Evolutionary conservation across 2,888 invertebrate species (phyloP).

Genomic region (Hanleya hanleyi): DNA sequence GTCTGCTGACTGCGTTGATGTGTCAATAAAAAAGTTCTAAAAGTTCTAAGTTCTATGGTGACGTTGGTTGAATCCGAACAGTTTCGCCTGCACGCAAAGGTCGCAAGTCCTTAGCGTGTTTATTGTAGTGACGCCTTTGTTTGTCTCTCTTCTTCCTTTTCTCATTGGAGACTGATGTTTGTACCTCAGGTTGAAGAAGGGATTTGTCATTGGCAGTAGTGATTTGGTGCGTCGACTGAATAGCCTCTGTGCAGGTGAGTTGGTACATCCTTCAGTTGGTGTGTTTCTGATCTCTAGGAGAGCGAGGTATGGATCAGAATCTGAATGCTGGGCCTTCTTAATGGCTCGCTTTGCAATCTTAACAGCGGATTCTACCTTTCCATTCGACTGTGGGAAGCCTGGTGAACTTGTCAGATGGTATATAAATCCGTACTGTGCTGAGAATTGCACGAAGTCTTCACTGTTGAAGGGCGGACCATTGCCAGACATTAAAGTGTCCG

Average conservation of each 20-base stretch:
- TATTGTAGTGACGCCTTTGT: too few species aligned
- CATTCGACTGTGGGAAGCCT: conserved; percentile 9
- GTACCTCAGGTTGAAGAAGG: too few species aligned
- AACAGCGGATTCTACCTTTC: conserved; percentile 11
- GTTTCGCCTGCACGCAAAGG: too few species aligned
- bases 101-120: too few species aligned
- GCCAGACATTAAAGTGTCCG: conserved; percentile 13
- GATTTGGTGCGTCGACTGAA: not conserved
- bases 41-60: too few species aligned
- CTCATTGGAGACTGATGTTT: too few species aligned
- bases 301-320: not conserved
- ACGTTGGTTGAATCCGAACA: too few species aligned
- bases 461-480: not conserved
- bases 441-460: conserved; percentile 19
- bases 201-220: too few species aligned
- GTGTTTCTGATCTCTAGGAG: not conserved
- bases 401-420: conserved; percentile 13
- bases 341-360: not conserved
- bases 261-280: not conserved
- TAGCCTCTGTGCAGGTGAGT: not conserved
- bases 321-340: not conserved
- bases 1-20: too few species aligned
- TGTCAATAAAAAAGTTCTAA: too few species aligned
- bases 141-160: too few species aligned
- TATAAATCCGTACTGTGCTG: conserved; percentile 9